Conservation (phyloP, 2,113 vertebrate genomes). For the Phylloscopus trochiloides region DNA sequence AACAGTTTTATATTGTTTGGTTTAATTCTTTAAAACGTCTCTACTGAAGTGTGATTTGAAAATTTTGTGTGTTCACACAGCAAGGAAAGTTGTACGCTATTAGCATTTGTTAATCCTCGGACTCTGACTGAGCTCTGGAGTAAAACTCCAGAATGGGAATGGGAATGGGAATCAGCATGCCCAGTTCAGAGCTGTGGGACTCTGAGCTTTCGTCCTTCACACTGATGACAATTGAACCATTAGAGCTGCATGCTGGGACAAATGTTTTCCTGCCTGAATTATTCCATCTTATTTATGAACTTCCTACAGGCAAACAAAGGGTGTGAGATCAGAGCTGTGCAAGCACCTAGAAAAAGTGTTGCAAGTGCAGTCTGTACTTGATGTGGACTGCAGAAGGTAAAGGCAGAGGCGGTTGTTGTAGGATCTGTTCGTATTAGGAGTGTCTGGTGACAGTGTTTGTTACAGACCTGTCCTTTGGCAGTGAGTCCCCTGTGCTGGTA, state of each 20-base stretch:
- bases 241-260: neutral
- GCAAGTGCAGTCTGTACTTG: rapidly evolving
- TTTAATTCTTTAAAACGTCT: neutral
- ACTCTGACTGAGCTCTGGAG: neutral
- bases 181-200: neutral
- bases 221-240: rapidly evolving
- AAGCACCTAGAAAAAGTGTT: neutral
- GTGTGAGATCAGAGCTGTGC: neutral
- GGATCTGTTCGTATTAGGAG: neutral
- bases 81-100: rapidly evolving
- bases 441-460: neutral
- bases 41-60: neutral
- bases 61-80: neutral
- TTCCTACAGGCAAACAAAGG: neutral
- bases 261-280: neutral
- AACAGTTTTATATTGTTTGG: neutral
- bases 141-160: neutral
- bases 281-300: neutral
- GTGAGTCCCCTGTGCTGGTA: neutral
- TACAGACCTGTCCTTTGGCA: neutral
- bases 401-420: neutral
- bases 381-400: neutral
- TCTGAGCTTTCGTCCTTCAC: neutral
- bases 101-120: neutral
- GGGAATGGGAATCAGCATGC: neutral